Evolutionary conservation across 2,113 vertebrate species (phyloP).

Genomic region (Hirundichthys speculiger): DNA sequence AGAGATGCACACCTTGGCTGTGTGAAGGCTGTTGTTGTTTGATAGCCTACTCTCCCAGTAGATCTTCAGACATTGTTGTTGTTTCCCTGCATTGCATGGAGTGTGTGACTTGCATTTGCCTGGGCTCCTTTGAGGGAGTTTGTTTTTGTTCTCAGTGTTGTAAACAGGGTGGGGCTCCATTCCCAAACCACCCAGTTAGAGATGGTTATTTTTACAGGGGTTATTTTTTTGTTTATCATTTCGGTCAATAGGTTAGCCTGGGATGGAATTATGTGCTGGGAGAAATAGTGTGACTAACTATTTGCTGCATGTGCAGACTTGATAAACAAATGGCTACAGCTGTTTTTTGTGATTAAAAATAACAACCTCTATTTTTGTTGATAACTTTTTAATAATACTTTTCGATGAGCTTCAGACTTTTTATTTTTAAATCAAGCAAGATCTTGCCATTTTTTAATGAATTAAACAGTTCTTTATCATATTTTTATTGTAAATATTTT

Average conservation of each 20-base stretch:
- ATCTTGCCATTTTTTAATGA: too few species aligned
- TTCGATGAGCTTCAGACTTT: neutral
- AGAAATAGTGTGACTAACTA: slow-evolving; percentile 40
- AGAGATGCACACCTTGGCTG: slow-evolving; percentile 58
- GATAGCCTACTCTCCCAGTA: slow-evolving; percentile 64
- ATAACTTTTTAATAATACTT: neutral
- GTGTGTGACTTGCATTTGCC: slow-evolving; percentile 72
- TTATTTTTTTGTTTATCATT: slow-evolving; percentile 64
- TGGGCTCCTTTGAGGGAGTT: slow-evolving; percentile 74
- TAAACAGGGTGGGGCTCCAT: slow-evolving; percentile 68
- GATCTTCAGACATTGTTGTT: slow-evolving; percentile 69
- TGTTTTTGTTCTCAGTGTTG: slow-evolving; percentile 72
- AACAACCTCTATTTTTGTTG: neutral
- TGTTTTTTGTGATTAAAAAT: slow-evolving; percentile 48
- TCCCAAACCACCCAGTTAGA: slow-evolving; percentile 66
- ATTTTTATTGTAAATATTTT: too few species aligned
- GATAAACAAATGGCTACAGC: slow-evolving; percentile 31
- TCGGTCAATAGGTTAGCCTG: slow-evolving; percentile 53
- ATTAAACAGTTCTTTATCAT: too few species aligned
- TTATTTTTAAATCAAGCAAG: neutral
- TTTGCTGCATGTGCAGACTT: slow-evolving; percentile 32
- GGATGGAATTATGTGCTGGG: slow-evolving; percentile 54
- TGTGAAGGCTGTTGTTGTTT: slow-evolving; percentile 56
- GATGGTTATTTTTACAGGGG: slow-evolving; percentile 64
- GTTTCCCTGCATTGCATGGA: slow-evolving; percentile 65